Evolutionary conservation across 2,113 vertebrate species (phyloP).

Genomic region (Notothenia coriiceps): DNA sequence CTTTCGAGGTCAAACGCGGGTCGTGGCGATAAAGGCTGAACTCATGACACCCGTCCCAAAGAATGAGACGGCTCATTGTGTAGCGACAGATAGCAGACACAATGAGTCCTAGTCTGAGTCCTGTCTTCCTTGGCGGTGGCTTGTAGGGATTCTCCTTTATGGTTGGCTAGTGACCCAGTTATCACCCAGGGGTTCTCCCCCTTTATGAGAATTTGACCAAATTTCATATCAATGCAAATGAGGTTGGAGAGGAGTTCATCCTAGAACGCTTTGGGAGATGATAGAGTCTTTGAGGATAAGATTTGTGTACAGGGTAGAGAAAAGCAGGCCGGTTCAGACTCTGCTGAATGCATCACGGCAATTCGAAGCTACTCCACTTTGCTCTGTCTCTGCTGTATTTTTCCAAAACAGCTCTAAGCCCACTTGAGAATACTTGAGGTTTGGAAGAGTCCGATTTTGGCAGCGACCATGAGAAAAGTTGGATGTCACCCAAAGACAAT

Average conservation of each 20-base stretch:
- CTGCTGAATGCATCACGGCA: slow-evolving; percentile 61
- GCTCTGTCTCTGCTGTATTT: slow-evolving; percentile 48
- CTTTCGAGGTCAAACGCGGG: slow-evolving; percentile 75
- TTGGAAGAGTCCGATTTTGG: slow-evolving; percentile 75
- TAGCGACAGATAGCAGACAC: slow-evolving; percentile 75
- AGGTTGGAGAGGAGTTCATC: slow-evolving; percentile 56
- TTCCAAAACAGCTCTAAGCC: slow-evolving; percentile 72
- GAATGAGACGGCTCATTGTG: slow-evolving; percentile 77
- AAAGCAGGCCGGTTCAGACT: slow-evolving; percentile 42
- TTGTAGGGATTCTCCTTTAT: slow-evolving; percentile 62
- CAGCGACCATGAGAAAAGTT: slow-evolving; percentile 64
- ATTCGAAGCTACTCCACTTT: slow-evolving; percentile 43
- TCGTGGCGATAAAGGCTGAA: slow-evolving; percentile 78
- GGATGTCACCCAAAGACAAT: slow-evolving; percentile 79
- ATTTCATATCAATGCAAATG: slow-evolving; percentile 79
- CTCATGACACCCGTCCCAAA: slow-evolving; percentile 74
- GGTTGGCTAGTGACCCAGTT: slow-evolving; percentile 66
- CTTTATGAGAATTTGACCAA: slow-evolving; percentile 57
- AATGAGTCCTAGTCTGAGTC: slow-evolving; percentile 64
- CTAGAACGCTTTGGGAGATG: slow-evolving; percentile 52
- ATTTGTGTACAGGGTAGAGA: slow-evolving; percentile 30
- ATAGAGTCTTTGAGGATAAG: slow-evolving; percentile 25
- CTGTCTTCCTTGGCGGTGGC: slow-evolving; percentile 46
- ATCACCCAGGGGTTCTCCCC: slow-evolving; percentile 39
- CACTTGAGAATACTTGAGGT: slow-evolving; percentile 77